Percentiles rank a stretch among this genome's conserved stretches.
These are phyloP conservation scores for Priocnemis perturbator DNA, from an alignment of 2,888 invertebrate species.

Conservation along the genomic window DNA sequence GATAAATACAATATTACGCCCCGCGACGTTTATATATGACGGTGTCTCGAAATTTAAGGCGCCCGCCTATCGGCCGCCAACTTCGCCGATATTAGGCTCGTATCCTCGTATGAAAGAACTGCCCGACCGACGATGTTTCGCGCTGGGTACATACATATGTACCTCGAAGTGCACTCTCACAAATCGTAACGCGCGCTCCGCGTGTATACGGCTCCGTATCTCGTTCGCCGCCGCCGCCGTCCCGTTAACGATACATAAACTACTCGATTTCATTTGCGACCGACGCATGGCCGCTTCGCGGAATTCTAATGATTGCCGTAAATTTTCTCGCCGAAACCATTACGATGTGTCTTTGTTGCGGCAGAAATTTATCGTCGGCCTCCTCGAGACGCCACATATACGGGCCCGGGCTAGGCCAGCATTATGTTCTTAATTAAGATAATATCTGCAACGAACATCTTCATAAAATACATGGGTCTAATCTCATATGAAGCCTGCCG, in stretches of 20 bases:
- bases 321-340: too few species aligned
- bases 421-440: conserved; percentile 5
- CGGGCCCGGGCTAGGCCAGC: background rate
- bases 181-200: too few species aligned
- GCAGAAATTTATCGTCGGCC: conserved; percentile 1
- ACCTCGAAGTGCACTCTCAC: too few species aligned
- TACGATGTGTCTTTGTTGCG: background rate
- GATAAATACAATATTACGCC: background rate
- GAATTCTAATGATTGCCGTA: too few species aligned
- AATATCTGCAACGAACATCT: background rate
- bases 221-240: background rate
- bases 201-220: background rate
- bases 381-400: background rate
- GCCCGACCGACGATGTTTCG: too few species aligned
- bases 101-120: too few species aligned
- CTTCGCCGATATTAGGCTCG: too few species aligned
- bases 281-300: too few species aligned
- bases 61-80: background rate
- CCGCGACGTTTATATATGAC: too few species aligned
- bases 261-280: too few species aligned
- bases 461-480: conserved; percentile 4
- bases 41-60: too few species aligned
- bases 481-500: background rate
- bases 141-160: too few species aligned
- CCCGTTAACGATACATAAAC: background rate